Evolutionary conservation across 2,888 invertebrate genomes (phyloP), one percentile per base, ranked within the genome.

Genomic region (Acronicta aceris): DNA sequence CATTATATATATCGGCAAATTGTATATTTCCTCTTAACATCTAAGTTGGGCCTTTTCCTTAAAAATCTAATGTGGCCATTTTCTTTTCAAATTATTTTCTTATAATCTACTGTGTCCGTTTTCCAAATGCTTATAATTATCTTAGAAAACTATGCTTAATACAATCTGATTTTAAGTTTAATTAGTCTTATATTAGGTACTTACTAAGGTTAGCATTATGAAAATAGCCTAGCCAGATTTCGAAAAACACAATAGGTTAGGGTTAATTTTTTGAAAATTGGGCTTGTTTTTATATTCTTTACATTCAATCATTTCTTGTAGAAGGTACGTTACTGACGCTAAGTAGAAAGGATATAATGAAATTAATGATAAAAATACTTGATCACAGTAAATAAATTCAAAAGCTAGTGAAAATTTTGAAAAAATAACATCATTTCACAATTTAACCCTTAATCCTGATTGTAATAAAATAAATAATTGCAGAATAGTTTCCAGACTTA

Each of bases 401-500:
- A n/a, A 12, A 9, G 9, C 9, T 12, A 33, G 12, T 12, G 12
- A 33, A 12, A 2, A 38, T n/a, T 3, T 5, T 13, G 5, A 6
- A 36, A 36, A 36, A 36, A 13, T 13, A 36, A 13, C 12, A 4
- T 13, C 4, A 36, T 36, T 2, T 40, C 25, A 46, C 33, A 57
- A 50, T 49, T 78, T 10, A 88, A 91, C 49, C 72, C 77, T 43
- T 48, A 61, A 38, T 55, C 48, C 53, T 62, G 53, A 21, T 33
- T 71, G 55, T 58, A 59, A 65, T 56, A 66, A 58, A 71, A 71
- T 74, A 78, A 78, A 73, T 71, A 73, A 67, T 74, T 68, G 70
- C 64, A 74, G 57, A 62, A 71, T 73, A 65, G 71, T 62, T 65
- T 72, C 76, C 74, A 71, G 90, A 89, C 89, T 88, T 89, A 90